phyloP scores from a whole-genome alignment of 2,888 invertebrate genomes.

The Philopedon plagiatum region DNA sequence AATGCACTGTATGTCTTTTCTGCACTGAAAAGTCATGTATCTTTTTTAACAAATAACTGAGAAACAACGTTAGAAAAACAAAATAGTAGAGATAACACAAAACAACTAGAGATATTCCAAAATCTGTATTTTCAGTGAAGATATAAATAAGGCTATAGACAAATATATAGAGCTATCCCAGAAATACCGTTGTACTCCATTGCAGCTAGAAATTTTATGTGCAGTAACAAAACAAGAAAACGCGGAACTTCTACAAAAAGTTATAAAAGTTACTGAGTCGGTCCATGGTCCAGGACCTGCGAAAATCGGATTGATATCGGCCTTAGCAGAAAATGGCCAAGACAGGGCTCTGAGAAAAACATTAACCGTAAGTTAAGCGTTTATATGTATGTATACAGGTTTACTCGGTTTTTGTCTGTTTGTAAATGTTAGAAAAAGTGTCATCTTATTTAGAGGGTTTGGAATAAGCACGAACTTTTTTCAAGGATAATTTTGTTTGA shows the following conservation, averaged over 20 bases:
- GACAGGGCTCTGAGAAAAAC: slow-evolving; percentile 70
- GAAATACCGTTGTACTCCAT: slow-evolving; percentile 75
- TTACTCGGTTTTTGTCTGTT: too few relatives aligned
- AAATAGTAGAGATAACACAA: too few relatives aligned
- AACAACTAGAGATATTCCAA: not conserved
- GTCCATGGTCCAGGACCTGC: slow-evolving; percentile 68
- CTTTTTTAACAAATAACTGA: too few relatives aligned
- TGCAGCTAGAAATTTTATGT: slow-evolving; percentile 76
- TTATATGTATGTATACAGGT: too few relatives aligned
- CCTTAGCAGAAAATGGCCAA: slow-evolving; percentile 72
- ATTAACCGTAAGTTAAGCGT: slow-evolving; percentile 64
- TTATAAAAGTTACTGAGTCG: slow-evolving; percentile 63
- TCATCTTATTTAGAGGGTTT: too few relatives aligned
- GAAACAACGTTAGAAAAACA: too few relatives aligned
- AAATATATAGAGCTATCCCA: slow-evolving; percentile 71
- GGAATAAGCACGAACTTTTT: too few relatives aligned
- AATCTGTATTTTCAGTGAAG: slow-evolving; percentile 64
- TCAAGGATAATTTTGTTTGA: too few relatives aligned
- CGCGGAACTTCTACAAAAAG: slow-evolving; percentile 64
- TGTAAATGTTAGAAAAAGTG: too few relatives aligned
- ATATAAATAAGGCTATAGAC: slow-evolving; percentile 72
- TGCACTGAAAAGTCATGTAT: too few relatives aligned
- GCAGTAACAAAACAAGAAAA: slow-evolving; percentile 65
- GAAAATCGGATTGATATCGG: slow-evolving; percentile 70
- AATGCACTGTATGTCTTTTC: too few relatives aligned